These are phyloP conservation scores for Nymphalis io DNA, from an alignment of 1,140 invertebrate genomes.

Conservation along the genomic window DNA sequence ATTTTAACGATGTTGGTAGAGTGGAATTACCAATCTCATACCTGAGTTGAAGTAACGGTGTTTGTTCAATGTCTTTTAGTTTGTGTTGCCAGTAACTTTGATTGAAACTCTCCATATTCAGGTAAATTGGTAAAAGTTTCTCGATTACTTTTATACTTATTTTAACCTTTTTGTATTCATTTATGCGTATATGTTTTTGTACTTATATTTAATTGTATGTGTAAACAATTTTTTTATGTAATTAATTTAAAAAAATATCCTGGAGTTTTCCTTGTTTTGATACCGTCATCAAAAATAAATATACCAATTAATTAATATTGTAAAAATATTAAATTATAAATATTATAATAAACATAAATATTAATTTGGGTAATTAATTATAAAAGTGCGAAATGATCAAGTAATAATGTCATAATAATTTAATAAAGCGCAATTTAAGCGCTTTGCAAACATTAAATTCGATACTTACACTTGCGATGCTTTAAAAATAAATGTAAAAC, in stretches of 20 bases:
- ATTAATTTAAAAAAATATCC: too few relatives aligned
- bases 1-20: too few relatives aligned
- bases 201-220: background rate
- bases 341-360: too few relatives aligned
- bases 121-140: conserved; percentile 67
- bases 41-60: conserved; percentile 40
- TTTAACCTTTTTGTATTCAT: conserved; percentile 19
- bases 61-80: conserved; percentile 68
- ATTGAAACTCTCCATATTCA: conserved; percentile 76
- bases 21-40: conserved; percentile 20
- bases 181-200: background rate
- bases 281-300: too few relatives aligned
- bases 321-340: too few relatives aligned
- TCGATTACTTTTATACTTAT: conserved; percentile 63
- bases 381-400: too few relatives aligned
- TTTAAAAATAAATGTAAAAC: conserved; percentile 13
- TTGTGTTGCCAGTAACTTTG: conserved; percentile 72
- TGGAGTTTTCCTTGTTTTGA: too few relatives aligned
- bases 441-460: background rate
- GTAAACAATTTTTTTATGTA: too few relatives aligned
- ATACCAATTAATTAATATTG: too few relatives aligned
- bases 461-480: background rate
- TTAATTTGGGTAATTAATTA: too few relatives aligned
- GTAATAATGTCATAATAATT: too few relatives aligned
- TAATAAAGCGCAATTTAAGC: background rate